Evolutionary conservation across 1,140 invertebrate species (phyloP).

Genomic region (Aleiodes sp.): DNA sequence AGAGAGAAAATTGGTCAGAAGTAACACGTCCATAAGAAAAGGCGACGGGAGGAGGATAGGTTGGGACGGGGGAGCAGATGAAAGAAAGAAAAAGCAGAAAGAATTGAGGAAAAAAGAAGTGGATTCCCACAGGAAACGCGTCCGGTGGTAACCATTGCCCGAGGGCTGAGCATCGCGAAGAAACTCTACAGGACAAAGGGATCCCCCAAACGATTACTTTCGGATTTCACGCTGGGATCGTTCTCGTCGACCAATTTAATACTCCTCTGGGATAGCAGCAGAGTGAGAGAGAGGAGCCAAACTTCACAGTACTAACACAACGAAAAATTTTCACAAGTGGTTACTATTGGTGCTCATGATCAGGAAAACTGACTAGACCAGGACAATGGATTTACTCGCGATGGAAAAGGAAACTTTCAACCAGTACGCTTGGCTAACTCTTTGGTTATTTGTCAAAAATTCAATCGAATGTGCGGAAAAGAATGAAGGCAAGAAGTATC

Average conservation of each 20-base stretch:
- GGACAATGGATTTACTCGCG: background rate
- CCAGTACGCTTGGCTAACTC: conserved; percentile 10
- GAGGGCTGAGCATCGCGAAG: conserved; percentile 28
- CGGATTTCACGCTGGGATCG: conserved; percentile 40
- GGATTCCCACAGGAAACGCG: conserved; percentile 37
- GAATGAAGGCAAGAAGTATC: background rate
- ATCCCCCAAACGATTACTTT: conserved; percentile 40
- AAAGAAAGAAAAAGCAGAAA: conserved; percentile 30
- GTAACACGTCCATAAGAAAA: conserved; percentile 11
- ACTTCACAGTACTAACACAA: conserved; percentile 21
- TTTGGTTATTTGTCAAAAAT: conserved; percentile 18
- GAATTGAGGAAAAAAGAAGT: conserved; percentile 10
- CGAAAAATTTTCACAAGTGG: conserved; percentile 25
- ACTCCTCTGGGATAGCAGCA: conserved; percentile 35
- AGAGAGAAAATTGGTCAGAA: background rate
- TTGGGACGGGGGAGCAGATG: no score
- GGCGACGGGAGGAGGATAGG: background rate
- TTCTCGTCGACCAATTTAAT: conserved; percentile 37
- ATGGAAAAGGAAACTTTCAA: conserved; percentile 8
- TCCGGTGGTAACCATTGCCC: conserved; percentile 31
- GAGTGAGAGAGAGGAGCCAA: no score
- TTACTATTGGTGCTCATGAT: background rate
- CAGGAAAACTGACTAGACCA: no score
- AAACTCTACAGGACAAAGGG: conserved; percentile 34
- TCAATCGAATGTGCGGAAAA: background rate